Evolutionary conservation across 2,113 vertebrate species (phyloP).

Genomic region (Bujurquina vittata): DNA sequence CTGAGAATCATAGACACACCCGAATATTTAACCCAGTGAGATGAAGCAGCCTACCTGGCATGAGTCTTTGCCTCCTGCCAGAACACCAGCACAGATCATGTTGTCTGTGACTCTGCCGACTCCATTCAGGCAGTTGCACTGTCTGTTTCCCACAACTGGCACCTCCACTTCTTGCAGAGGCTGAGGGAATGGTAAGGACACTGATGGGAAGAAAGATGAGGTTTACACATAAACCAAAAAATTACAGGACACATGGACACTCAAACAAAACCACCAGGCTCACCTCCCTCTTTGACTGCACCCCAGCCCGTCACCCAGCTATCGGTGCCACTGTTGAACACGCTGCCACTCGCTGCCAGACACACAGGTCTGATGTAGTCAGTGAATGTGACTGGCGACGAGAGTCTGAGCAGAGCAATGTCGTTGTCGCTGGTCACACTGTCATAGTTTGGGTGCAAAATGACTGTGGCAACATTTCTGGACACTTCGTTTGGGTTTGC

Average conservation of each 20-base stretch:
- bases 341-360: slow-evolving; percentile 76
- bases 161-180: slow-evolving; percentile 74
- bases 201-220: neutral
- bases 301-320: slow-evolving; percentile 89
- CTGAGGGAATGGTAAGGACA: slow-evolving; percentile 36
- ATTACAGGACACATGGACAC: slow-evolving; percentile 42
- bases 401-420: slow-evolving; percentile 81
- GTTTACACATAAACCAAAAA: slow-evolving; percentile 62
- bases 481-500: slow-evolving; percentile 33
- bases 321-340: slow-evolving; percentile 75
- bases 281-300: slow-evolving; percentile 76
- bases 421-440: slow-evolving; percentile 71
- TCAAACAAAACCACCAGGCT: neutral
- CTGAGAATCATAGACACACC: neutral
- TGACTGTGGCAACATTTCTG: slow-evolving; percentile 22
- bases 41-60: slow-evolving; percentile 56
- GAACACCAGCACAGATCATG: slow-evolving; percentile 84
- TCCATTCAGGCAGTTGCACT: slow-evolving; percentile 67
- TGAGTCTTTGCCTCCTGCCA: slow-evolving; percentile 79
- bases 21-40: neutral
- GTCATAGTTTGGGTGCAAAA: slow-evolving; percentile 70
- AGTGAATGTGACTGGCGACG: slow-evolving; percentile 68
- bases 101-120: slow-evolving; percentile 71
- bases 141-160: slow-evolving; percentile 65
- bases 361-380: slow-evolving; percentile 82